Conservation (phyloP, 2,113 vertebrate species). For the Amphilophus citrinellus region DNA sequence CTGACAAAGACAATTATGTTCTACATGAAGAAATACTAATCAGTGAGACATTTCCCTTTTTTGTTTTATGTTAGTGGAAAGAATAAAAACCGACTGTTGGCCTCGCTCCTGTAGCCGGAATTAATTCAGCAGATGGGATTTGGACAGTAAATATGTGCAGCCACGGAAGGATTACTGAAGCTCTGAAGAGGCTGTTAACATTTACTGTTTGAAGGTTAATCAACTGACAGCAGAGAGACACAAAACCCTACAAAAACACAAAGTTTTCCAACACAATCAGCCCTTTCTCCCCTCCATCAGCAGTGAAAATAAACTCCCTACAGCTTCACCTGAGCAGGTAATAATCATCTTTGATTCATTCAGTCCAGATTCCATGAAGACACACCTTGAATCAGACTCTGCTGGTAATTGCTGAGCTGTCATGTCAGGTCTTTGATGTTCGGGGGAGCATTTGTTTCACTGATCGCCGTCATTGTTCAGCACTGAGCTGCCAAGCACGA, state of each 20-base stretch:
- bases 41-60: conserved; percentile 17
- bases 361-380: conserved; percentile 10
- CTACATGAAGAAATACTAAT: conserved; percentile 5
- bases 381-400: conserved; percentile 21
- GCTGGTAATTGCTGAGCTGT: conserved; percentile 41
- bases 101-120: conserved; percentile 1
- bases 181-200: conserved; percentile 11
- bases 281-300: conserved; percentile 2
- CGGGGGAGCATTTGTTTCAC: conserved; percentile 14
- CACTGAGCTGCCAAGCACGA: background rate
- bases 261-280: background rate
- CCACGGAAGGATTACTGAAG: background rate
- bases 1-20: conserved; percentile 6
- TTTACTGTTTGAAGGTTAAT: conserved; percentile 12
- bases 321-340: conserved; percentile 37
- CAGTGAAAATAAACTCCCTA: conserved; percentile 3
- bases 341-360: conserved; percentile 37
- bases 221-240: background rate
- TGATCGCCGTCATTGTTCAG: conserved; percentile 19
- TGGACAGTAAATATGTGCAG: conserved; percentile 6
- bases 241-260: background rate
- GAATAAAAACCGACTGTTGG: background rate
- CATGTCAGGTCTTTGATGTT: conserved; percentile 45
- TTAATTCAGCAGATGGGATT: conserved; percentile 13
- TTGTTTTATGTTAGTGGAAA: conserved; percentile 12